These are phyloP conservation scores for Astatoreochromis straeleni DNA, from an alignment of 2,113 vertebrate species.

Conservation along the genomic window DNA sequence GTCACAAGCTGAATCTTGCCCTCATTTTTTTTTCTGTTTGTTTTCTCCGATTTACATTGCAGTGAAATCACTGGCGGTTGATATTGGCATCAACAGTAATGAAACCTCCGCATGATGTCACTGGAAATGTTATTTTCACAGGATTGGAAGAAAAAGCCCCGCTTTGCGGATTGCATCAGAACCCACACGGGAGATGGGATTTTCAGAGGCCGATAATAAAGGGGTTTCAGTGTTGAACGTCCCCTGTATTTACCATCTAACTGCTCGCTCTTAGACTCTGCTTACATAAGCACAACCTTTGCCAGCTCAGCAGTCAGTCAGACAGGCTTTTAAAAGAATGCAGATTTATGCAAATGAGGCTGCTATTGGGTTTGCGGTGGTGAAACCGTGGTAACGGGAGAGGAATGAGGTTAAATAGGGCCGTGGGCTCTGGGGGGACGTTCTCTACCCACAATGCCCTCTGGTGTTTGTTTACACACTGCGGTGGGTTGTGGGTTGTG, in stretches of 20 bases:
- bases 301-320: constrained; percentile 61
- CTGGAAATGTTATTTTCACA: constrained; percentile 28
- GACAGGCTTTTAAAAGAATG: constrained; percentile 47
- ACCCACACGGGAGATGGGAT: constrained; percentile 26
- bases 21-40: rapidly evolving
- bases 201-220: constrained; percentile 37
- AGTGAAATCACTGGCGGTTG: background rate
- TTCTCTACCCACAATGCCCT: constrained; percentile 55
- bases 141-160: background rate
- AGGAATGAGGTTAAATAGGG: constrained; percentile 62
- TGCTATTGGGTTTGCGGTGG: constrained; percentile 35
- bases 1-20: constrained; percentile 17
- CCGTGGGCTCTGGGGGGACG: constrained; percentile 21
- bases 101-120: constrained; percentile 35
- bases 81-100: constrained; percentile 15
- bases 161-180: constrained; percentile 17
- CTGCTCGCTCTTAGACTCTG: constrained; percentile 26
- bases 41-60: constrained; percentile 12
- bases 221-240: constrained; percentile 37
- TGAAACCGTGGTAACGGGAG: constrained; percentile 53
- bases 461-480: constrained; percentile 60
- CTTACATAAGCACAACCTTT: constrained; percentile 61
- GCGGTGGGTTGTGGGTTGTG: constrained; percentile 29
- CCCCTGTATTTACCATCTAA: constrained; percentile 48
- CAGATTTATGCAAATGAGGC: constrained; percentile 63